Percentiles rank a stretch among this genome's conserved stretches.
Evolutionary conservation across 2,888 invertebrate species (phyloP).

Genomic region (Malthinus seriepunctatus): DNA sequence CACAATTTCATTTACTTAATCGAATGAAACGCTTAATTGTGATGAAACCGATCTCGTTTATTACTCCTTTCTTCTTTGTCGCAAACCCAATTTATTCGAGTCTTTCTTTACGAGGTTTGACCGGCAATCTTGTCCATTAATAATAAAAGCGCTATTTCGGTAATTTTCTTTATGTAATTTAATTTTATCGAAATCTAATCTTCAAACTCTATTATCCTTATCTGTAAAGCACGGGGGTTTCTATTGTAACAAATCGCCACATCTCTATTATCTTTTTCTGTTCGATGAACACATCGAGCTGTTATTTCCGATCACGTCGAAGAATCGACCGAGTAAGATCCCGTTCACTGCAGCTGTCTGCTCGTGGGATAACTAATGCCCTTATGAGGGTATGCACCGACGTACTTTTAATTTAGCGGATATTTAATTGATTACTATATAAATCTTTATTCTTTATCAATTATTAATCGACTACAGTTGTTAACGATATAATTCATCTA

Average conservation of each 20-base stretch:
- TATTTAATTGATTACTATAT: neutral
- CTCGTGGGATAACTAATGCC: conserved; percentile 29
- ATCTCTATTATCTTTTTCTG: conserved; percentile 40
- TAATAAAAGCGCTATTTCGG: too few species aligned
- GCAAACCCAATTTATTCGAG: too few species aligned
- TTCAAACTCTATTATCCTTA: conserved; percentile 17
- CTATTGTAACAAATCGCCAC: conserved; percentile 38
- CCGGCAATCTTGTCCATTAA: too few species aligned
- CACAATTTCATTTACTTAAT: conserved; percentile 17
- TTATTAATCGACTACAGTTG: too few species aligned
- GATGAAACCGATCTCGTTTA: too few species aligned
- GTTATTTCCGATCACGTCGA: conserved; percentile 44
- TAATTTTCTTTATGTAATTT: too few species aligned
- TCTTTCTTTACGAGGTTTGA: too few species aligned
- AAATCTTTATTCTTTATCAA: too few species aligned
- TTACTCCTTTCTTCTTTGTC: too few species aligned
- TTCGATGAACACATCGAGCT: conserved; percentile 38
- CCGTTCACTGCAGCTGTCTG: conserved; percentile 28
- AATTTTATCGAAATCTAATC: conserved; percentile 1
- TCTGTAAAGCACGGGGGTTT: conserved; percentile 10
- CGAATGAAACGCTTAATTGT: neutral
- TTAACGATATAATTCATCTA: neutral
- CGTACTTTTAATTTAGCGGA: neutral
- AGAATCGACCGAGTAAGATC: conserved; percentile 31
- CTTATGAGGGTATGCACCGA: conserved; percentile 12